Evolutionary conservation across 2,888 invertebrate species (phyloP), one percentile per base, ranked within the genome.

Genomic region (Agrochola macilenta): DNA sequence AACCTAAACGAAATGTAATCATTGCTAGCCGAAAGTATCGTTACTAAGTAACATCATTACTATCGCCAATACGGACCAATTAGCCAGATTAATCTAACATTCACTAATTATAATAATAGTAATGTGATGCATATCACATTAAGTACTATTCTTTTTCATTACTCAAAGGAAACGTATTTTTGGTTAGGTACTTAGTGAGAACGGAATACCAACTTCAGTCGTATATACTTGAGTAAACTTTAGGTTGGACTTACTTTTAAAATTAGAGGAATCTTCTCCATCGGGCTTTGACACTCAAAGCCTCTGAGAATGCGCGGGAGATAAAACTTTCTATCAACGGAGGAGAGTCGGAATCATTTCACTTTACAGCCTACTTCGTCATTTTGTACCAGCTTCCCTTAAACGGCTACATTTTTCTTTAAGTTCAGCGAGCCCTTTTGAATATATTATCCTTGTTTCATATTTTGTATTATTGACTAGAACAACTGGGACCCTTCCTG

Each of bases 271-370:
- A 79, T 79, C 60, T 77, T 71, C 60, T 68, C 68, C 57, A 75
- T 79, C 52, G 49, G 76, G 74, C 68, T 68, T 86, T 89, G 92
- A 92, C 93, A 92, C 89, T 89, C 83, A 92, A 92, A 92, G 85
- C 90, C 90, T 89, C 79, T 5, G 89, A 91, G 85, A 91, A 91
- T 89, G 89, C 86, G 89, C 89, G 91, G 88, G 92, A 90, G 83
- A 89, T 88, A 86, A 93, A 94, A 94, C 91, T 94, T 57, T 94
- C 85, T 88, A 89, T 92, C 89, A 91, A 81, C 93, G 76, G 54
- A 92, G 92, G 92, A 93, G 88, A 88, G 79, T 88, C 90, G 86
- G 89, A 92, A 92, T 91, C 92, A 91, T 92, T 93, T 91, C 92
- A 91, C 88, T 92, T 93, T 90, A 90, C 88, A 89, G 88, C 88